Percentiles rank a stretch among this genome's conserved stretches.
Conservation (phyloP, 2,797 vertebrate genomes). For the Phoxinus dragarum region DNA sequence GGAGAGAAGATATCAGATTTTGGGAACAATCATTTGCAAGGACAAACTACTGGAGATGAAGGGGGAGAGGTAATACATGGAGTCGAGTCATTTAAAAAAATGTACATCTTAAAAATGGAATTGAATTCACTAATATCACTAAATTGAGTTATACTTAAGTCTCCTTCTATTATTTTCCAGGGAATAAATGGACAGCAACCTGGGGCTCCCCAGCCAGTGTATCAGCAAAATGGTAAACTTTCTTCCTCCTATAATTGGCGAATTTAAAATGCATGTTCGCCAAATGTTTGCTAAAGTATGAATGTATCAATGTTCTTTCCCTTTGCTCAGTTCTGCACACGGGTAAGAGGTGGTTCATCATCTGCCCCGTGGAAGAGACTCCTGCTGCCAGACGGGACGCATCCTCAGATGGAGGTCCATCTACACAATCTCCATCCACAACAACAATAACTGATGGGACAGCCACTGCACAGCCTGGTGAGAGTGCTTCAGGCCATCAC, state of each 20-base stretch:
- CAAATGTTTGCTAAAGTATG: neutral
- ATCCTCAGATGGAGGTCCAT: slow-evolving; percentile 73
- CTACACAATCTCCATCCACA: slow-evolving; percentile 66
- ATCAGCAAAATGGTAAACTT: slow-evolving; percentile 94
- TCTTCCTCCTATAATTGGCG: neutral
- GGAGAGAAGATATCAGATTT: slow-evolving; percentile 84
- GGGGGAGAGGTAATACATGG: slow-evolving; percentile 71
- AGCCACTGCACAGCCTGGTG: slow-evolving; percentile 68
- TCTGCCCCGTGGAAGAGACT: slow-evolving; percentile 95
- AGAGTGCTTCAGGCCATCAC: slow-evolving; percentile 70
- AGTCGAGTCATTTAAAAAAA: neutral
- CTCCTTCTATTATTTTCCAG: slow-evolving; percentile 28
- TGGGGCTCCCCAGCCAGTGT: slow-evolving; percentile 84
- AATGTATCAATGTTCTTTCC: neutral
- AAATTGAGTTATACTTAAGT: neutral
- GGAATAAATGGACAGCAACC: slow-evolving; percentile 54
- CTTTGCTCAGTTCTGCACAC: slow-evolving; percentile 88
- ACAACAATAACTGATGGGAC: slow-evolving; percentile 56
- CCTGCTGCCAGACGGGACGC: slow-evolving; percentile 80
- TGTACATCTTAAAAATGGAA: neutral
- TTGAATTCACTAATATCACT: neutral
- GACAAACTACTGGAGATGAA: slow-evolving; percentile 67
- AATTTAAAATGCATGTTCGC: neutral
- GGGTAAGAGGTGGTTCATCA: slow-evolving; percentile 98
- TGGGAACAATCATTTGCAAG: slow-evolving; percentile 84